phyloP scores from a whole-genome alignment of 2,797 vertebrate species.

The Halcyon chelicuti region DNA sequence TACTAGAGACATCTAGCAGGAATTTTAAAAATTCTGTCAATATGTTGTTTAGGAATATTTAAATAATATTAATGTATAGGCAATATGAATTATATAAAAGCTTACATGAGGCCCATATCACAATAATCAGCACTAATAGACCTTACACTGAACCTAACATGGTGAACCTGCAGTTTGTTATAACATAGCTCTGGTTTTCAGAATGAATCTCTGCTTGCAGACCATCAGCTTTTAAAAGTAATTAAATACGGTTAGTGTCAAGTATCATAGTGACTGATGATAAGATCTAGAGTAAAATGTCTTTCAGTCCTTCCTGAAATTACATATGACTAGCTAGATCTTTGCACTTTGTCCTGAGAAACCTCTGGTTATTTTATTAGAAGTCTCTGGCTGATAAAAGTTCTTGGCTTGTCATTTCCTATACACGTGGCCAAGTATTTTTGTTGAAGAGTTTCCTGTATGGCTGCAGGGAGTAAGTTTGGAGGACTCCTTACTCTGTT shows the following conservation, averaged over 20 bases:
- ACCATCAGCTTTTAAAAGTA: background rate
- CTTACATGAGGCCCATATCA: background rate
- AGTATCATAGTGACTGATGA: background rate
- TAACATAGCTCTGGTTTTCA: background rate
- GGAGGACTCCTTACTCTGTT: background rate
- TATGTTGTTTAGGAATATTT: background rate
- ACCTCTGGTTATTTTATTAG: background rate
- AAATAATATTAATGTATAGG: background rate
- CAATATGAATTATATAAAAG: background rate
- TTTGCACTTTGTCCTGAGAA: background rate
- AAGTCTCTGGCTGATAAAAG: background rate
- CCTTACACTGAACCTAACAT: background rate
- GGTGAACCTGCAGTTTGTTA: background rate
- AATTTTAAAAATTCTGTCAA: background rate
- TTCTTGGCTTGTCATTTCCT: background rate
- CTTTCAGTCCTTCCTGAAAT: background rate
- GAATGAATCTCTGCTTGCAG: background rate
- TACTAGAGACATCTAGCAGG: background rate
- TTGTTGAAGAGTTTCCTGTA: background rate
- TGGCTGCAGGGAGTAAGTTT: background rate
- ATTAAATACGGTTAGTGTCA: background rate
- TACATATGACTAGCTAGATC: background rate
- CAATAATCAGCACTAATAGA: background rate
- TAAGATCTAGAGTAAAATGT: background rate
- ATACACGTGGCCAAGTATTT: background rate